Conservation (phyloP, 2,113 vertebrate species). For the Bubalus kerabau region DNA sequence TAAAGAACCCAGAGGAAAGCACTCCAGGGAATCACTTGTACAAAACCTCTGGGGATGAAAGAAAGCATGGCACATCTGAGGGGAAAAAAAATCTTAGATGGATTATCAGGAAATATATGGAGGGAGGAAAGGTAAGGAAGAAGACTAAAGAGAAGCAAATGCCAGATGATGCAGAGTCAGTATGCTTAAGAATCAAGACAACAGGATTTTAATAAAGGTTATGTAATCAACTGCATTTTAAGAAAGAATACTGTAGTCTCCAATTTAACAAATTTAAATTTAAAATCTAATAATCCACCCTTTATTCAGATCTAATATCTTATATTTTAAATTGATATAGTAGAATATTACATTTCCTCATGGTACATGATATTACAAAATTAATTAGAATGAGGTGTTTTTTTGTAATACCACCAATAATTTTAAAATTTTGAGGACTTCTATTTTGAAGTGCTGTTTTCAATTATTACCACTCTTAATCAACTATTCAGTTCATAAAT, state of each 20-base stretch:
- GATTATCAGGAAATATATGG: neutral
- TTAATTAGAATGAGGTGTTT: neutral
- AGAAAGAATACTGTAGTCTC: neutral
- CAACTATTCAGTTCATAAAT: neutral
- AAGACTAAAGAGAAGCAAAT: neutral
- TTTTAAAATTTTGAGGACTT: neutral
- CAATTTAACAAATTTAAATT: conserved; percentile 34
- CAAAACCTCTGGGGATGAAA: neutral
- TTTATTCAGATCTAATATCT: neutral
- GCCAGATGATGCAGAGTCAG: neutral
- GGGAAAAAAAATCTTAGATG: neutral
- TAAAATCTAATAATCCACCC: neutral
- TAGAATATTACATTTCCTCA: neutral
- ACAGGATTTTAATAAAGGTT: neutral
- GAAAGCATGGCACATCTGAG: neutral
- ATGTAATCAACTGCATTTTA: neutral
- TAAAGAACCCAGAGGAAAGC: neutral
- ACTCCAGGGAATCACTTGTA: neutral
- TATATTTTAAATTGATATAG: neutral
- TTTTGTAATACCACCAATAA: neutral
- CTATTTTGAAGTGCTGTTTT: neutral
- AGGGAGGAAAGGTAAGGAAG: neutral
- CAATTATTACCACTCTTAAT: neutral
- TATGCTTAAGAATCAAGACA: neutral
- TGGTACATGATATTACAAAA: neutral